Base-by-base conservation (phyloP, 2,888 invertebrate species). In the Nipponacmea schrenckii region DNA sequence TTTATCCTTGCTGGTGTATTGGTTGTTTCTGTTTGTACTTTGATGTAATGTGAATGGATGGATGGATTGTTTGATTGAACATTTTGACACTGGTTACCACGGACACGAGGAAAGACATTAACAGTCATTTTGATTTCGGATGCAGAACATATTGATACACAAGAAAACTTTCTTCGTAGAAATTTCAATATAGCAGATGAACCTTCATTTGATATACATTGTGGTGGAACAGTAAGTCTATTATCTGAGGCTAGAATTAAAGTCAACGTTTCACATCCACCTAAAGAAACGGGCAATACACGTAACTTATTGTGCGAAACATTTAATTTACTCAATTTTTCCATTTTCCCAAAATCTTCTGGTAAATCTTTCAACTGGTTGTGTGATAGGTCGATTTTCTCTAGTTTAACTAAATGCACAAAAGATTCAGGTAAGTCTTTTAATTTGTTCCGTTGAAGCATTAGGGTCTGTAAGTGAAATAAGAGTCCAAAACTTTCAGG, bases 401-500 rank as follows among this genome's bases (percentile, higher is more conserved):
- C 82, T 31, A 89, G 80, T 69, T 88, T 88, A 17, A 83, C 82
- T 0, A 89, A 79, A 56, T 82, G 82, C 1, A 80, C 79, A 70
- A 89, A 85, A 15, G 85, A 85, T 8, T 76, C 64, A 0, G 89
- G 89, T 14, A 89, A 75, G 8, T 73, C 67, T 69, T 77, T 77
- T 4, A 89, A 77, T 44, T 73, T 76, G 76, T 89, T 89, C 77
- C 87, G 83, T 31, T 81, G 77, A 3, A 89, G 68, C 12, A 86
- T 70, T 0, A 89, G 72, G 1, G 84, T 84, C 68, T 81, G 77
- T 46, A 89, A 73, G 75, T 89, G 89, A 75, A 88, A 87, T 39
- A 88, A 77, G 12, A 88, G 81, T 5, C 86, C 86, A 69, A 89
- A 84, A 70, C 85, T 88, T 45, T 87, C 83, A 2, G 89, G 89